Evolutionary conservation across 2,113 vertebrate species (phyloP).

Genomic region (Martes martes): DNA sequence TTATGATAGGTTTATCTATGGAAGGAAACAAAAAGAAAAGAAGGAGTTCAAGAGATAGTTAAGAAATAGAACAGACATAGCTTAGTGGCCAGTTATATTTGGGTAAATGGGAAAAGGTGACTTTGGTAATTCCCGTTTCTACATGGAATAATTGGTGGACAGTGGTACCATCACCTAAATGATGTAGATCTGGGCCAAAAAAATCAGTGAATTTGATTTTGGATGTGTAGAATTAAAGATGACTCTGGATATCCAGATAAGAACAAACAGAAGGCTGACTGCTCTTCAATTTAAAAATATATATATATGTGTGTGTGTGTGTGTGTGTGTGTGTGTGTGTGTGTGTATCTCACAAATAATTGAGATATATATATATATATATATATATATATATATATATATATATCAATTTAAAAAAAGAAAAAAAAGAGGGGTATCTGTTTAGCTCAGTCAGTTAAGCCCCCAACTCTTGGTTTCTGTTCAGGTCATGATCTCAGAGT

Average conservation of each 20-base stretch:
- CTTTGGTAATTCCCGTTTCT: background rate
- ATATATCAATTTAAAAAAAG: background rate
- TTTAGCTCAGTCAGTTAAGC: background rate
- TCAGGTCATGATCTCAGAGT: background rate
- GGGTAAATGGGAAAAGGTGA: background rate
- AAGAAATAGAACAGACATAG: background rate
- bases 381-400: too few relatives aligned
- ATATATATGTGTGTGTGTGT: too few relatives aligned
- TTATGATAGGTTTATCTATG: background rate
- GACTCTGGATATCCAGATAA: background rate
- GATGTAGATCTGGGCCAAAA: background rate
- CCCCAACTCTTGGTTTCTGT: background rate
- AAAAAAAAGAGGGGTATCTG: background rate
- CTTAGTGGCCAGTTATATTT: background rate
- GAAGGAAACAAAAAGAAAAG: background rate
- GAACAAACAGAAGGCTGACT: background rate
- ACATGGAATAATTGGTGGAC: background rate
- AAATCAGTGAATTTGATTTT: background rate
- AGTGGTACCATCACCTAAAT: background rate
- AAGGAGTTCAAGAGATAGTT: background rate
- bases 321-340: too few relatives aligned
- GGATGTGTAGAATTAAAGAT: background rate
- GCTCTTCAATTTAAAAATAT: background rate
- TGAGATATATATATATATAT: too few relatives aligned
- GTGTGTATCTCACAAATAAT: too few relatives aligned